Conservation (phyloP, 2,888 invertebrate species). For the Ornithoptera alexandrae region DNA sequence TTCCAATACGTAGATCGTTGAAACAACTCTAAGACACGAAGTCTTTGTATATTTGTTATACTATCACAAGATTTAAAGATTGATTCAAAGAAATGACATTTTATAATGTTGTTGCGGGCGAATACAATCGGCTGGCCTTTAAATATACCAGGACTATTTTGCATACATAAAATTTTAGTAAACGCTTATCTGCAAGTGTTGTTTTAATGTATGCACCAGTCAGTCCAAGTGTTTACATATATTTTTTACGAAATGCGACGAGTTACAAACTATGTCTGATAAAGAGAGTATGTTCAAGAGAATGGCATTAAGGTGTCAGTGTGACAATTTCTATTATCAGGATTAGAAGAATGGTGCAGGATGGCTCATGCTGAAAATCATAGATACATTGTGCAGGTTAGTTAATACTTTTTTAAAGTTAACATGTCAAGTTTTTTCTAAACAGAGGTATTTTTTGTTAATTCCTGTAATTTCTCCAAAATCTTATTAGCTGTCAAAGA, state of each 20-base stretch:
- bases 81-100: constrained; percentile 48
- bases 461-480: no score
- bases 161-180: constrained; percentile 23
- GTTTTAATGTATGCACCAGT: constrained; percentile 10
- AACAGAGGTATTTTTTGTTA: no score
- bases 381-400: constrained; percentile 89
- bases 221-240: constrained; percentile 32
- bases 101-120: constrained; percentile 65
- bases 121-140: constrained; percentile 58
- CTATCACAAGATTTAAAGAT: constrained; percentile 33
- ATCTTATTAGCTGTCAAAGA: no score
- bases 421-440: neutral
- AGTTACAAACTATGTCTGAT: constrained; percentile 37
- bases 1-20: constrained; percentile 47
- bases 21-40: constrained; percentile 37
- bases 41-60: constrained; percentile 33
- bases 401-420: neutral
- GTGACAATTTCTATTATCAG: constrained; percentile 47
- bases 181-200: constrained; percentile 26
- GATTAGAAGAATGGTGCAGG: constrained; percentile 70
- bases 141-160: constrained; percentile 56
- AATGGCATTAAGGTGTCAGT: constrained; percentile 51
- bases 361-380: constrained; percentile 82
- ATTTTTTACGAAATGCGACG: constrained; percentile 38
- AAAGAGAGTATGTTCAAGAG: constrained; percentile 44